A percentile compares a stretch with the other conserved stretches of the same genome.
phyloP scores from a whole-genome alignment of 1,140 invertebrate genomes.

The Papilio polyxenes region DNA sequence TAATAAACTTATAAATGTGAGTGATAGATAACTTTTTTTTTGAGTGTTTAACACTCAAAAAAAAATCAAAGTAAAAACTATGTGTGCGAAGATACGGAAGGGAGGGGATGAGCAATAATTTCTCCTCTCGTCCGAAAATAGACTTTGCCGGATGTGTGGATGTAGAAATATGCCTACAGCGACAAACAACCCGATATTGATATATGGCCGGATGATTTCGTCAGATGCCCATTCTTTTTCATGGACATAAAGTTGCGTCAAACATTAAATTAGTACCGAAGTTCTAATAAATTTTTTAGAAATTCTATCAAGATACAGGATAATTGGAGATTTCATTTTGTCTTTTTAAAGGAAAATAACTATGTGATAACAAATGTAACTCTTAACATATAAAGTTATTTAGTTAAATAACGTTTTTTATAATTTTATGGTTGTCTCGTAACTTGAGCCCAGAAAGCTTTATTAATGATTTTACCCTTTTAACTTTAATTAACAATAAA shows the following conservation, averaged over 20 bases:
- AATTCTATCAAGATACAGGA: no score
- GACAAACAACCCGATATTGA: not conserved
- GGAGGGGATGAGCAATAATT: constrained; percentile 22
- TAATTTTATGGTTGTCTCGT: no score
- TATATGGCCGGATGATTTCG: not conserved
- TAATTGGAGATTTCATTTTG: no score
- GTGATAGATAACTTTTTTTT: no score
- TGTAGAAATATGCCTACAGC: constrained; percentile 22
- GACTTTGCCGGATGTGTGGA: constrained; percentile 4
- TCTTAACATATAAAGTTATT: no score
- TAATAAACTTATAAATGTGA: not conserved
- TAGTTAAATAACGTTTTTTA: no score
- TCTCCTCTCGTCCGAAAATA: constrained; percentile 36
- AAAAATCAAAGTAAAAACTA: not conserved
- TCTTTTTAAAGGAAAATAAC: no score
- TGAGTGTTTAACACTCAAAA: not conserved
- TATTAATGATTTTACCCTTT: no score
- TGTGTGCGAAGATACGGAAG: not conserved
- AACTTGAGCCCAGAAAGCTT: no score
- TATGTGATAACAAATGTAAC: no score
- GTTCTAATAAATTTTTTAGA: no score
- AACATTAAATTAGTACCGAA: not conserved
- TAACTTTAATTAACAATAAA: no score
- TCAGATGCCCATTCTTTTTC: not conserved
- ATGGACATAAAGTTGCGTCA: not conserved